Evolutionary conservation across 2,797 vertebrate species (phyloP), one percentile per base, ranked within the genome.

Genomic region (Siniperca undulata): DNA sequence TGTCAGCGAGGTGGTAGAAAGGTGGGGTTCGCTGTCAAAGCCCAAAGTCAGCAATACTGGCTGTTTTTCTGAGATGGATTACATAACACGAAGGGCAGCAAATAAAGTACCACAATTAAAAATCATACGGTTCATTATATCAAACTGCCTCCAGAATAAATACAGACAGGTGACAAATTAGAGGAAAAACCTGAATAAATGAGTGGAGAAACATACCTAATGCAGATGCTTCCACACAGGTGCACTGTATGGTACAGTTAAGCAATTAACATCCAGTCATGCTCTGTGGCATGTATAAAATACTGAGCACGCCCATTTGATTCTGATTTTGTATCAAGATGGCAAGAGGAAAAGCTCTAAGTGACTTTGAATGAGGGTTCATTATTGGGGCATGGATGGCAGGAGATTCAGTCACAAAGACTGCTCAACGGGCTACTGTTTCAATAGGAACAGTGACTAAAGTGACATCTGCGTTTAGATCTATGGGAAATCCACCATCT

Each of bases 1-100:
- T 86, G 82, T 86, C 83, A 76, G 74, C 9, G 61, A 70, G 74
- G 48, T 71, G 76, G 52, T 52, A 22, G 38, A 69, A 69, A 74
- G 48, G 69, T 60, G 73, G 40, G n/a, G 52, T 48, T 61, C 12
- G 3, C 74, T 74, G 66, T 3, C 36, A 36, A 36, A 36, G 1
- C 36, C 75, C 69, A 78, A 68, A 76, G 66, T 59, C 64, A 73
- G 52, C 42, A 75, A 69, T 70, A 83, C 79, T 75, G 68, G 48
- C 3, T 38, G 46, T 74, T 78, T 83, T 74, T 86, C 53, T 50
- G 24, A 71, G 64, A 82, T 67, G 59, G 65, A 85, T 58, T 67
- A 77, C 70, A 55, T 24, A 72, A 82, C 48, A 52, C 72, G 38
- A 80, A 55, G 59, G 59, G 13, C 38, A 55, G 68, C 14, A 82